Percentiles rank a stretch among this genome's conserved stretches.
These are phyloP conservation scores for Cataglyphis rosenhaueri DNA, from an alignment of 2,888 invertebrate species.

Conservation along the genomic window DNA sequence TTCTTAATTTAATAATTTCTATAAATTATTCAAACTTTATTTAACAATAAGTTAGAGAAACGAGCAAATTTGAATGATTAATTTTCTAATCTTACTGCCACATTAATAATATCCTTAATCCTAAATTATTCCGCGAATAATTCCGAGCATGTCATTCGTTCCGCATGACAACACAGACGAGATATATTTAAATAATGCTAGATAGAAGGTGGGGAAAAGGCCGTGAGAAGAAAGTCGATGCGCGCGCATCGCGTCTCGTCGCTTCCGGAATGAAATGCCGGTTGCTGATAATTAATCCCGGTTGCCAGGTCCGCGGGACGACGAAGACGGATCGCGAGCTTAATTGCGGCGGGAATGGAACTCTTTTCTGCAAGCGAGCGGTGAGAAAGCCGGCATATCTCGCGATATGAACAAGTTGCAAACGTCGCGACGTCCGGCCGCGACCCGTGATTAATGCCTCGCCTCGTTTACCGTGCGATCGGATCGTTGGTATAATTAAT, in stretches of 20 bases:
- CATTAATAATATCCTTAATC: not conserved
- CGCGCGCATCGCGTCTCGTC: slow-evolving; percentile 35
- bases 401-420: slow-evolving; percentile 50
- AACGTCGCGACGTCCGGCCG: slow-evolving; percentile 40
- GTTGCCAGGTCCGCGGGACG: slow-evolving; percentile 32
- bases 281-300: slow-evolving; percentile 50
- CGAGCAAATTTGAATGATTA: not conserved
- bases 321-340: slow-evolving; percentile 49
- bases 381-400: not conserved
- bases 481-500: slow-evolving; percentile 54
- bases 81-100: not conserved
- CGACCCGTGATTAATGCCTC: slow-evolving; percentile 45
- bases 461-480: slow-evolving; percentile 47
- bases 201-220: not conserved
- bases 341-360: slow-evolving; percentile 49
- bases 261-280: slow-evolving; percentile 36
- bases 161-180: slow-evolving; percentile 1
- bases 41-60: not conserved
- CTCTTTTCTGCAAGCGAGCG: slow-evolving; percentile 35
- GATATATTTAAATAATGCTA: not conserved
- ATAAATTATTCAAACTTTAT: not conserved
- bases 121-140: not conserved
- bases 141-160: not conserved
- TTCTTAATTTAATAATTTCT: not conserved
- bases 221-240: slow-evolving; percentile 43